Conservation (phyloP, 2,888 invertebrate genomes). For the Brenthis daphne region DNA sequence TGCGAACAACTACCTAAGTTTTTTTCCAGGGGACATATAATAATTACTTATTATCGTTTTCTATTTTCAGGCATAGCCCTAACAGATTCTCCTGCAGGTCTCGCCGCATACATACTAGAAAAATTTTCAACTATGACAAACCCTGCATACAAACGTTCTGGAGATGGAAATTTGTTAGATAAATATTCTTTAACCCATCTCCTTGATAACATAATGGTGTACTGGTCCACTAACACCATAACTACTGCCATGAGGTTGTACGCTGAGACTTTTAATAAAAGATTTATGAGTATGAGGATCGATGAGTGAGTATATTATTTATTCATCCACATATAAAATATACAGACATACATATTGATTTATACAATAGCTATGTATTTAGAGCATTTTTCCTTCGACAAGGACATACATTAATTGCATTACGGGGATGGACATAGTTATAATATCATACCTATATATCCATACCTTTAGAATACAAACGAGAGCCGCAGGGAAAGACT, state of each 20-base stretch:
- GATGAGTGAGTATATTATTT: slow-evolving; percentile 58
- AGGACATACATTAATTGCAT: too few species aligned
- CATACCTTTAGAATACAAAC: too few species aligned
- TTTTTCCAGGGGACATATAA: too few species aligned
- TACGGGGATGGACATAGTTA: too few species aligned
- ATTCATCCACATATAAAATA: not conserved
- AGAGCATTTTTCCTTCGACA: too few species aligned
- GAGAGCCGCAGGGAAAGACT: too few species aligned
- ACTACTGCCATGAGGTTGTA: slow-evolving; percentile 81
- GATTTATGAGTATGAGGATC: slow-evolving; percentile 47
- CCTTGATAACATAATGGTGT: slow-evolving; percentile 81
- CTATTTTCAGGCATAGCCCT: slow-evolving; percentile 83
- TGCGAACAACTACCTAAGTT: not conserved
- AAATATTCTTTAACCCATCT: slow-evolving; percentile 66
- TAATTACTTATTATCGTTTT: not conserved
- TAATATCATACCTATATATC: too few species aligned
- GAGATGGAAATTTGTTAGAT: slow-evolving; percentile 85
- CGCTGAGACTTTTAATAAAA: slow-evolving; percentile 77
- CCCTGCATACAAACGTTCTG: slow-evolving; percentile 68
- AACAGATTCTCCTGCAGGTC: slow-evolving; percentile 90
- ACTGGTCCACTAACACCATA: slow-evolving; percentile 77
- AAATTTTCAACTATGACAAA: slow-evolving; percentile 90
- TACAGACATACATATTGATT: not conserved
- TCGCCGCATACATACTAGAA: slow-evolving; percentile 95
- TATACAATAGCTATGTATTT: too few species aligned